Base-by-base conservation (phyloP, 2,888 invertebrate genomes). In the Drosophila kanekoi region DNA sequence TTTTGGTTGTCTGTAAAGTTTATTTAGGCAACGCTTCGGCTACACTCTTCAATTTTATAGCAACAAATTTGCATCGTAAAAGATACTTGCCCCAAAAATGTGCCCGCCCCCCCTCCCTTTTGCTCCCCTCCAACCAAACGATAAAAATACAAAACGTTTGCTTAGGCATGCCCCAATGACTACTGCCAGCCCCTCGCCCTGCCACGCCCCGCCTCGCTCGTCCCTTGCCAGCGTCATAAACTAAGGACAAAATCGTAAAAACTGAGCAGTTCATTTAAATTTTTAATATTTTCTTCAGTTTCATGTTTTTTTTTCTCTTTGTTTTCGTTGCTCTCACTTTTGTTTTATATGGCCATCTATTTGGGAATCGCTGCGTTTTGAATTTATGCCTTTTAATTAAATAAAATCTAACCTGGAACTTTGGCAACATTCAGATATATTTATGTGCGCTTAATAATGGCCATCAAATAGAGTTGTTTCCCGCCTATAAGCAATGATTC, bases 41-140 rank as follows among this genome's bases (percentile, higher is more conserved):
- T 85, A 79, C 87, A 88, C 89, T 84, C 83, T 89, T 84, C 89
- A 84, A 84, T 84, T 89, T 84, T 89, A 84, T 84, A 89, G 83
- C 83, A 89, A 84, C 83, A 84, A 84, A 84, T 84, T 84, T 84
- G 83, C 83, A 84, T 84, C 83, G 83, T 84, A 89, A 84, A 84
- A 84, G 83, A 89, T 89, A 83, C 89, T 77, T 72, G 69, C 45
- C 49, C 47, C 47, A 59, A 63, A 64, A 57, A 64, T 61, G 56
- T 60, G 14, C 59, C 60, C 67, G 51, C 35, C 61, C 52, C 59
- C 44, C 47, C 60, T 63, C 44, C 47, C 60, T 63, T 45, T 62
- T 45, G 57, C n/a, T 41, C 13, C 35, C 48, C 65, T 41, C 44
- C 51, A 61, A 45, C 74, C 68, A 61, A 70, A 73, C 89, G 82